phyloP scores from a whole-genome alignment of 2,113 vertebrate genomes.

The Chamaetylas fuelleborni region DNA sequence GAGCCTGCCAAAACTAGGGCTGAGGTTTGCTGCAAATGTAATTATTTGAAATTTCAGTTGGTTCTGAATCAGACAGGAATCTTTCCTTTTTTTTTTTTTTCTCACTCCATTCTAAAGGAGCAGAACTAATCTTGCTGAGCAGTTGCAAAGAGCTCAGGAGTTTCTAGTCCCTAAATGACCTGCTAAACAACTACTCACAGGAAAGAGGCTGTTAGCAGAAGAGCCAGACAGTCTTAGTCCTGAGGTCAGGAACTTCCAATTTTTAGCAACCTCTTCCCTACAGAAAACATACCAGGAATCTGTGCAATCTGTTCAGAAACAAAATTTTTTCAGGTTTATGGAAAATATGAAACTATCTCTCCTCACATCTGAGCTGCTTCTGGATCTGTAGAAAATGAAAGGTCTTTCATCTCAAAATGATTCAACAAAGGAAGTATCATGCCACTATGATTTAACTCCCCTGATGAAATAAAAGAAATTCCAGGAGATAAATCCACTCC shows the following conservation, averaged over 20 bases:
- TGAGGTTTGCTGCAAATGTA: conserved; percentile 31
- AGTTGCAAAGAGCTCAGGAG: not conserved
- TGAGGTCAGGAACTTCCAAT: not conserved
- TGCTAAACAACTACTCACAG: not conserved
- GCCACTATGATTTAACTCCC: not conserved
- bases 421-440: not conserved
- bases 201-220: not conserved
- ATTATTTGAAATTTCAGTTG: conserved; percentile 1
- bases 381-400: not conserved
- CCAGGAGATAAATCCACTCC: not conserved
- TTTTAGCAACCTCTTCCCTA: not conserved
- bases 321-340: not conserved
- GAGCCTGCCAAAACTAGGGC: conserved; percentile 1
- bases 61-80: not conserved
- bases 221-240: not conserved
- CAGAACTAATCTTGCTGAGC: not conserved
- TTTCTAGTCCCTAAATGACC: conserved; percentile 23
- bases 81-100: not conserved
- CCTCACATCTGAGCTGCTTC: not conserved
- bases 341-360: not conserved
- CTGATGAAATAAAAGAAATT: not conserved
- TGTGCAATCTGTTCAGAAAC: not conserved
- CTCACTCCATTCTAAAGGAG: not conserved
- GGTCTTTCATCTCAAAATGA: not conserved
- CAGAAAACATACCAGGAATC: not conserved